phyloP scores from a whole-genome alignment of 2,797 vertebrate genomes.

The Erethizon dorsatum region DNA sequence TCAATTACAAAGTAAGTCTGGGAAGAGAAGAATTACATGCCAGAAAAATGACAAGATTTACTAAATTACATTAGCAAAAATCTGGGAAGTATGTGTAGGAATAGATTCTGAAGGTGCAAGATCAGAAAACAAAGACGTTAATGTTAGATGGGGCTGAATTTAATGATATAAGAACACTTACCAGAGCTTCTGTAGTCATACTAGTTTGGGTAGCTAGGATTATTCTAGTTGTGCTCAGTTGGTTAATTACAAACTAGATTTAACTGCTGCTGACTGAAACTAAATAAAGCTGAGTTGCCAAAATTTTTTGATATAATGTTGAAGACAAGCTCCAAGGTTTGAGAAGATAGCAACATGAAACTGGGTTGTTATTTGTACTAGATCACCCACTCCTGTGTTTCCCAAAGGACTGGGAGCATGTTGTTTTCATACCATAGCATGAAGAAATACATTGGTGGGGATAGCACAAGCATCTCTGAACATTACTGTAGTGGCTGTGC shows the following conservation, averaged over 20 bases:
- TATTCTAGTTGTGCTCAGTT: slow-evolving; percentile 35
- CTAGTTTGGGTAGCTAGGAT: slow-evolving; percentile 29
- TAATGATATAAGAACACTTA: slow-evolving; percentile 26
- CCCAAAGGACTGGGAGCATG: not conserved
- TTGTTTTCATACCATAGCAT: not conserved
- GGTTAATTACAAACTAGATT: slow-evolving; percentile 43
- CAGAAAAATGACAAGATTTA: slow-evolving; percentile 45
- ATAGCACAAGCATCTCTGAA: not conserved
- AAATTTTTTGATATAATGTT: slow-evolving; percentile 22
- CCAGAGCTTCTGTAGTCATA: not conserved
- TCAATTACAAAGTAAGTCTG: slow-evolving; percentile 22
- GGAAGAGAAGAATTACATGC: slow-evolving; percentile 14
- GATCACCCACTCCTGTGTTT: not conserved
- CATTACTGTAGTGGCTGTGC: not conserved
- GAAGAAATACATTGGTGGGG: slow-evolving; percentile 21
- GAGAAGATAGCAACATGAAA: slow-evolving; percentile 26
- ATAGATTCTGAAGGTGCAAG: slow-evolving; percentile 15
- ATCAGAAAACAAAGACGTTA: not conserved
- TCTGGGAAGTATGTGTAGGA: not conserved
- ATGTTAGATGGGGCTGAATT: not conserved
- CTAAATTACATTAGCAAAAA: slow-evolving; percentile 26
- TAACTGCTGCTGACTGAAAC: slow-evolving; percentile 17
- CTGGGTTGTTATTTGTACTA: slow-evolving; percentile 3
- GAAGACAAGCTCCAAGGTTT: slow-evolving; percentile 43
- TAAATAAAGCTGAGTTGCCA: slow-evolving; percentile 38